Percentiles rank a stretch among this genome's conserved stretches.
Conservation (phyloP, 2,797 vertebrate genomes). For the Rhynchonycteris naso region DNA sequence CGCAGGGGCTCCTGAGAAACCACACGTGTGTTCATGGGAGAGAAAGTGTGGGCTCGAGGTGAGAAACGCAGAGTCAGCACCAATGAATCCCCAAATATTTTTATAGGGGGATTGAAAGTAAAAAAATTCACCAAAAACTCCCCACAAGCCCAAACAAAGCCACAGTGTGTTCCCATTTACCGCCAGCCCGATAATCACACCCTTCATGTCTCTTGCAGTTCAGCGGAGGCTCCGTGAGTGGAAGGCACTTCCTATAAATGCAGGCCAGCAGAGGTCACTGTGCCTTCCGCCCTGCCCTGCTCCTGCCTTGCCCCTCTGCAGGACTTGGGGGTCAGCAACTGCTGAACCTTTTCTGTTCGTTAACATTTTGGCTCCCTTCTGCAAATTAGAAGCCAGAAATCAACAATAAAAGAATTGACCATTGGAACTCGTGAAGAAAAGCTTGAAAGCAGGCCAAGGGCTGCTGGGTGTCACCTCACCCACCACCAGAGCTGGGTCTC, state of each 20-base stretch:
- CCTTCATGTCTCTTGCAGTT: slow-evolving; percentile 28
- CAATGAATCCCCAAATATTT: slow-evolving; percentile 67
- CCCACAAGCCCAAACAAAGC: slow-evolving; percentile 71
- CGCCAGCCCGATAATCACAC: slow-evolving; percentile 69
- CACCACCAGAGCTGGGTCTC: background rate
- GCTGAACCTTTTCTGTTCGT: slow-evolving; percentile 79
- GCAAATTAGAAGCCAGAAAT: slow-evolving; percentile 75
- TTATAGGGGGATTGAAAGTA: slow-evolving; percentile 28
- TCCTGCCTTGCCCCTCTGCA: slow-evolving; percentile 61
- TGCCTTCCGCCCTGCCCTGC: slow-evolving; percentile 76
- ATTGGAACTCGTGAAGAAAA: slow-evolving; percentile 64
- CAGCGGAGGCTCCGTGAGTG: slow-evolving; percentile 49
- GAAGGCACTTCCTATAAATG: slow-evolving; percentile 78
- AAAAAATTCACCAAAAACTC: slow-evolving; percentile 49
- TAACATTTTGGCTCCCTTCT: slow-evolving; percentile 77
- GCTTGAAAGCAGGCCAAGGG: background rate
- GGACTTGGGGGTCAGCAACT: slow-evolving; percentile 79
- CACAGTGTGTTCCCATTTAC: slow-evolving; percentile 68
- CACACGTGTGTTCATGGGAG: slow-evolving; percentile 12
- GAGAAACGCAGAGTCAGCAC: slow-evolving; percentile 64
- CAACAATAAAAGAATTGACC: slow-evolving; percentile 67
- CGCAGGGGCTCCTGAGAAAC: slow-evolving; percentile 48
- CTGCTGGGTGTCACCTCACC: background rate
- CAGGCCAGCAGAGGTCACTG: slow-evolving; percentile 57
- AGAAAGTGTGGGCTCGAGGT: slow-evolving; percentile 40